These are phyloP conservation scores for Netelia fuscicornis DNA, from an alignment of 2,888 invertebrate genomes.

Conservation along the genomic window DNA sequence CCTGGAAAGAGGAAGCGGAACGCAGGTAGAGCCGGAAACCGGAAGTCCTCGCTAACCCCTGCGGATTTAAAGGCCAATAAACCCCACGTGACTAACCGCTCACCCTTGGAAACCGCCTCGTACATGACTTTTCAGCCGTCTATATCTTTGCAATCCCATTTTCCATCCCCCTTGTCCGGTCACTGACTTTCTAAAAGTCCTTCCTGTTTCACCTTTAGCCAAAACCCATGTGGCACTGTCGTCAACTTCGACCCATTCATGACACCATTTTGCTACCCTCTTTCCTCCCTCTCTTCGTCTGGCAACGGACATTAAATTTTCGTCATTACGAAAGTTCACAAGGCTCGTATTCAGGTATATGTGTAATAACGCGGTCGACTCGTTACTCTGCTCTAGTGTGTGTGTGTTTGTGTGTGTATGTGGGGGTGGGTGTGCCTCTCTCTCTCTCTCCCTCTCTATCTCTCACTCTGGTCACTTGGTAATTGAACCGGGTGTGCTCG, in stretches of 20 bases:
- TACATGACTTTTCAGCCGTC: background rate
- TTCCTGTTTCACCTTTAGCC: conserved; percentile 1
- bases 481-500: background rate
- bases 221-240: conserved; percentile 7
- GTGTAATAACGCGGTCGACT: background rate
- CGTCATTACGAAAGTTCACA: conserved; percentile 44
- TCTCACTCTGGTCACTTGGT: background rate
- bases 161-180: background rate
- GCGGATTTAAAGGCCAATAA: conserved; percentile 56
- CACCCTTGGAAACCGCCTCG: background rate
- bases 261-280: background rate
- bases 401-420: too few relatives aligned
- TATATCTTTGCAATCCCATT: background rate
- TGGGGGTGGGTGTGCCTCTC: too few relatives aligned
- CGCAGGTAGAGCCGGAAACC: conserved; percentile 32
- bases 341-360: background rate
- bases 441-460: too few relatives aligned
- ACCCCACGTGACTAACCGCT: conserved; percentile 52
- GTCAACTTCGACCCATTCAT: conserved; percentile 32
- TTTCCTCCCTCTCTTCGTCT: background rate
- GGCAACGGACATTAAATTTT: conserved; percentile 40
- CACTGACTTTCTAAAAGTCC: background rate
- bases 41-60: conserved; percentile 41
- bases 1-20: background rate
- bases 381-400: background rate